Evolutionary conservation across 2,113 vertebrate species (phyloP).

Genomic region (Campylomormyrus numenius): DNA sequence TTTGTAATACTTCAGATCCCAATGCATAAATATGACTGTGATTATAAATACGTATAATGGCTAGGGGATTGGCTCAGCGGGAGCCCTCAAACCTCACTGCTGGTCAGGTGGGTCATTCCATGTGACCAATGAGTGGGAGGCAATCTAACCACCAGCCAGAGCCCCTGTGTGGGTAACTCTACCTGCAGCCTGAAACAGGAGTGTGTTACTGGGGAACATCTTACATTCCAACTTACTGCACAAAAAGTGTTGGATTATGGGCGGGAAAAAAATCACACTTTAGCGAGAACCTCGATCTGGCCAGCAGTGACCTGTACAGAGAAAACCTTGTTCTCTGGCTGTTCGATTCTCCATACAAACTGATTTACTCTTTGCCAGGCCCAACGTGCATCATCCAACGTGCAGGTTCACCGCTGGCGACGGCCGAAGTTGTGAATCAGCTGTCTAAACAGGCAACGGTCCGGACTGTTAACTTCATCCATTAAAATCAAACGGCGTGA

Average conservation of each 20-base stretch:
- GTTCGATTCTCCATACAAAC: neutral
- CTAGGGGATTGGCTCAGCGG: neutral
- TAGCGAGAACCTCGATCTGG: neutral
- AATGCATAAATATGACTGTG: neutral
- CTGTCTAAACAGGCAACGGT: neutral
- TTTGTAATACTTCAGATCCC: slow-evolving; percentile 28
- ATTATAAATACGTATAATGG: neutral
- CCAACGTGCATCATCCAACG: neutral
- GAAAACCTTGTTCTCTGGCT: neutral
- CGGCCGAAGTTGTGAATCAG: neutral
- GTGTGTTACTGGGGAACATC: neutral
- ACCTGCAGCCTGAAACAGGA: neutral
- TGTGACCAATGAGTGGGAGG: neutral
- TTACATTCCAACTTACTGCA: neutral
- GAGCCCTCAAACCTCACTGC: neutral
- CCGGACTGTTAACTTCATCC: neutral
- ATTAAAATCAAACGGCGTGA: neutral
- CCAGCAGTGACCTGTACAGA: neutral
- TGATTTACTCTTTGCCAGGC: neutral
- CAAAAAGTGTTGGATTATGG: neutral
- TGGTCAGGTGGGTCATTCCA: neutral
- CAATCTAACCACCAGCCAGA: neutral
- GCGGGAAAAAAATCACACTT: neutral
- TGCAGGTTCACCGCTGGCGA: neutral
- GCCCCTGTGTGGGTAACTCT: neutral